These are phyloP conservation scores for Sipha flava DNA, from an alignment of 1,140 invertebrate species.

Conservation along the genomic window DNA sequence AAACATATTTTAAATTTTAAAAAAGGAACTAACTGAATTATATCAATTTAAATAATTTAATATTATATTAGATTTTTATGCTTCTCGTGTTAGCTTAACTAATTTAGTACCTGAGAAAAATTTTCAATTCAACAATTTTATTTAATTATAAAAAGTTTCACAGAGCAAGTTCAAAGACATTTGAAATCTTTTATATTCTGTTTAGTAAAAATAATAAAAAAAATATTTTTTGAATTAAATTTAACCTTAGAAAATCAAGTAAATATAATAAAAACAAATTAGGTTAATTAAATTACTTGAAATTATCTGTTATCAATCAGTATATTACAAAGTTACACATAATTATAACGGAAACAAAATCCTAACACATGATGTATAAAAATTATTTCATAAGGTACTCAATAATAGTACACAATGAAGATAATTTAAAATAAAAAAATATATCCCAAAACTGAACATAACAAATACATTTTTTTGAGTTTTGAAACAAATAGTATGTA, in stretches of 20 bases:
- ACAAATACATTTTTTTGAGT: constrained; percentile 2
- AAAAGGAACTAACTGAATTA: too few species aligned
- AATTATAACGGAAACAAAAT: constrained; percentile 24
- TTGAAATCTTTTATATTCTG: background rate
- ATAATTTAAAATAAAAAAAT: constrained; percentile 19
- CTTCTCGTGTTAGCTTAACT: too few species aligned
- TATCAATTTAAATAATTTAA: too few species aligned
- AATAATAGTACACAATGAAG: background rate
- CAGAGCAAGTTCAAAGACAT: background rate
- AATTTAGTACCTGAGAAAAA: too few species aligned
- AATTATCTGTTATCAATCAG: constrained; percentile 23
- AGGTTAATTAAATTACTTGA: background rate
- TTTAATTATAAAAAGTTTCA: background rate
- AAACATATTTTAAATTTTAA: too few species aligned
- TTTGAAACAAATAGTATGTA: constrained; percentile 24
- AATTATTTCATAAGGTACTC: background rate
- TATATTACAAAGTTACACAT: constrained; percentile 30
- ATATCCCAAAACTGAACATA: constrained; percentile 2
- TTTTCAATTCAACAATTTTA: background rate
- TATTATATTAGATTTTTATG: too few species aligned
- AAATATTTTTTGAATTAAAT: background rate
- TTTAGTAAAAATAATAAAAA: background rate
- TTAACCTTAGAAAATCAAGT: background rate
- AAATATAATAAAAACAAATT: background rate
- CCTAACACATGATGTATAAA: constrained; percentile 26